phyloP scores from a whole-genome alignment of 2,888 invertebrate species.

The Ceraclea dissimilis region DNA sequence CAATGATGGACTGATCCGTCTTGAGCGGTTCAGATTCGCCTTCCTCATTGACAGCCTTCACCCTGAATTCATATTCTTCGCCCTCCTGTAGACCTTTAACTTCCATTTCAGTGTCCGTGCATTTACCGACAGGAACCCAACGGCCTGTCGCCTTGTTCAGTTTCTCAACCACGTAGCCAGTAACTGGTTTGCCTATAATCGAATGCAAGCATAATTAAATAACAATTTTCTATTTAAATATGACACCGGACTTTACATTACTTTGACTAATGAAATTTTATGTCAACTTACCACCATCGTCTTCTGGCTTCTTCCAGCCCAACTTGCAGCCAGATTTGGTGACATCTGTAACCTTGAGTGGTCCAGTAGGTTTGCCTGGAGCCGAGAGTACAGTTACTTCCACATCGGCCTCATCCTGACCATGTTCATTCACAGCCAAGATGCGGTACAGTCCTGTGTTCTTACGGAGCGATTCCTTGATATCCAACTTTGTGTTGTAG shows the following conservation, averaged over 20 bases:
- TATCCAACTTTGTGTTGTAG: constrained; percentile 81
- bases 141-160: constrained; percentile 85
- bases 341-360: constrained; percentile 79
- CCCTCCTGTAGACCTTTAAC: constrained; percentile 82
- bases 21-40: constrained; percentile 92
- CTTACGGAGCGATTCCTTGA: constrained; percentile 69
- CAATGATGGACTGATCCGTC: constrained; percentile 78
- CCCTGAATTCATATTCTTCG: constrained; percentile 86
- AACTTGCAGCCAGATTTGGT: constrained; percentile 86
- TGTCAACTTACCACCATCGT: constrained; percentile 69
- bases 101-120: constrained; percentile 81
- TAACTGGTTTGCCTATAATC: constrained; percentile 62
- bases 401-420: constrained; percentile 87
- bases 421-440: constrained; percentile 83
- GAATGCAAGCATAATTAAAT: background rate
- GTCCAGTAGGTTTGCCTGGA: constrained; percentile 82
- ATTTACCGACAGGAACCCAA: constrained; percentile 90
- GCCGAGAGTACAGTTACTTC: constrained; percentile 82
- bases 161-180: constrained; percentile 91
- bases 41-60: constrained; percentile 90
- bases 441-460: constrained; percentile 90
- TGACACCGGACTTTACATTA: too few relatives aligned
- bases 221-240: too few relatives aligned
- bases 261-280: too few relatives aligned
- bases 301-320: constrained; percentile 89